A percentile compares a stretch with the other conserved stretches of the same genome.
Evolutionary conservation across 2,888 invertebrate species (phyloP).

Genomic region (Agrochola circellaris): DNA sequence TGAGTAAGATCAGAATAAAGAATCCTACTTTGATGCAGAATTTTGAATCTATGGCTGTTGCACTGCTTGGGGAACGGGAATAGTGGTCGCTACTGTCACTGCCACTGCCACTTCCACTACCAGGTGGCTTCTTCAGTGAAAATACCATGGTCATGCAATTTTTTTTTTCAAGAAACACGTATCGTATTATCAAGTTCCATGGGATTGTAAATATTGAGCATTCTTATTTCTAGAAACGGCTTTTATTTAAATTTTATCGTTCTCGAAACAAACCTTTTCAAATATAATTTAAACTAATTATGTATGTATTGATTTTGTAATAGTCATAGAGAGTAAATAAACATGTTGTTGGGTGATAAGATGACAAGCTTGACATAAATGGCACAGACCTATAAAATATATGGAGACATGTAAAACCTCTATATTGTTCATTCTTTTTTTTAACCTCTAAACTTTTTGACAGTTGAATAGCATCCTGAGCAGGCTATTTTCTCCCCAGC

Average conservation of each 20-base stretch:
- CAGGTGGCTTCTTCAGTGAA: slow-evolving; percentile 69
- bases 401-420: slow-evolving; percentile 10
- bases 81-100: not conserved
- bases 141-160: slow-evolving; percentile 65
- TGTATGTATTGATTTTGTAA: slow-evolving; percentile 19
- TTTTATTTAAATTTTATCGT: not conserved
- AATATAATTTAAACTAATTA: slow-evolving; percentile 3
- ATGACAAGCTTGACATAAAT: slow-evolving; percentile 13
- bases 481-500: slow-evolving; percentile 52
- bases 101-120: slow-evolving; percentile 30
- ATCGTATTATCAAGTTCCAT: slow-evolving; percentile 18
- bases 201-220: slow-evolving; percentile 32
- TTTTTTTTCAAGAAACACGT: slow-evolving; percentile 8
- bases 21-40: slow-evolving; percentile 72
- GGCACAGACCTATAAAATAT: slow-evolving; percentile 25
- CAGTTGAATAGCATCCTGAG: slow-evolving; percentile 40
- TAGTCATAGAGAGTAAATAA: slow-evolving; percentile 28
- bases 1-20: slow-evolving; percentile 69
- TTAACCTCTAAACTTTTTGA: slow-evolving; percentile 43
- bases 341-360: slow-evolving; percentile 20
- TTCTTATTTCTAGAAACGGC: slow-evolving; percentile 26
- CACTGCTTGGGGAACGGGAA: not conserved
- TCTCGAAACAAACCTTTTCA: not conserved
- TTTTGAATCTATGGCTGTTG: slow-evolving; percentile 65
- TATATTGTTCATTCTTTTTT: slow-evolving; percentile 3